A percentile compares a stretch with the other conserved stretches of the same genome.
phyloP scores from a whole-genome alignment of 2,797 vertebrate genomes.

The Chaetodon trifasciatus region DNA sequence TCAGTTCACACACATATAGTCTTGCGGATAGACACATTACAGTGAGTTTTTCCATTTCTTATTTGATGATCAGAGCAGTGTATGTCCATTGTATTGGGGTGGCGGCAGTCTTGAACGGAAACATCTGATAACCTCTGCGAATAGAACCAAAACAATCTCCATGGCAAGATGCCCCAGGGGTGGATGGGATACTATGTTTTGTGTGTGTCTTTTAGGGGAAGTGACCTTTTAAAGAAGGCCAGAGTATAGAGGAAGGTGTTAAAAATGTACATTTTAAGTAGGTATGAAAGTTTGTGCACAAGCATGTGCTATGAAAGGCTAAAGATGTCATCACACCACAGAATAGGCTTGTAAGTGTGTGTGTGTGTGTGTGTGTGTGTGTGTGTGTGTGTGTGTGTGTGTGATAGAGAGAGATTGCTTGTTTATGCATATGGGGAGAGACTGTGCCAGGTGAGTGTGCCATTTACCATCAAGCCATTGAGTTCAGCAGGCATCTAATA shows the following conservation, averaged over 20 bases:
- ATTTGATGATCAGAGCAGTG: neutral
- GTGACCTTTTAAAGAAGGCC: conserved; percentile 24
- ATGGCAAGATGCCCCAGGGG: neutral
- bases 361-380: conserved; percentile 17
- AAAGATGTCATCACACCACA: conserved; percentile 53
- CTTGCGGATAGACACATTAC: too few relatives aligned
- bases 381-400: conserved; percentile 8
- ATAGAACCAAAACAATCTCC: neutral
- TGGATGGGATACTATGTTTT: neutral
- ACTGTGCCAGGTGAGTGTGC: conserved; percentile 78
- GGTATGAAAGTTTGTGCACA: conserved; percentile 17
- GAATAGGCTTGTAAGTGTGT: conserved; percentile 19
- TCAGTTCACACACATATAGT: neutral
- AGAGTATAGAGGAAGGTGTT: neutral
- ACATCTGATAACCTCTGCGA: neutral
- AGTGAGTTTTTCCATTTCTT: neutral
- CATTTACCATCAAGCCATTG: conserved; percentile 83
- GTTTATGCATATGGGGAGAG: conserved; percentile 76
- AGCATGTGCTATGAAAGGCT: conserved; percentile 33
- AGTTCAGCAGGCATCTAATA: conserved; percentile 85
- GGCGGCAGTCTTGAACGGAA: neutral
- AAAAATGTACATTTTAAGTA: conserved; percentile 15
- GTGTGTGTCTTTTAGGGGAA: conserved; percentile 8
- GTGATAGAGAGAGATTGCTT: conserved; percentile 62
- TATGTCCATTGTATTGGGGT: neutral